phyloP scores from a whole-genome alignment of 2,888 invertebrate genomes.

The Hemaris fuciformis region DNA sequence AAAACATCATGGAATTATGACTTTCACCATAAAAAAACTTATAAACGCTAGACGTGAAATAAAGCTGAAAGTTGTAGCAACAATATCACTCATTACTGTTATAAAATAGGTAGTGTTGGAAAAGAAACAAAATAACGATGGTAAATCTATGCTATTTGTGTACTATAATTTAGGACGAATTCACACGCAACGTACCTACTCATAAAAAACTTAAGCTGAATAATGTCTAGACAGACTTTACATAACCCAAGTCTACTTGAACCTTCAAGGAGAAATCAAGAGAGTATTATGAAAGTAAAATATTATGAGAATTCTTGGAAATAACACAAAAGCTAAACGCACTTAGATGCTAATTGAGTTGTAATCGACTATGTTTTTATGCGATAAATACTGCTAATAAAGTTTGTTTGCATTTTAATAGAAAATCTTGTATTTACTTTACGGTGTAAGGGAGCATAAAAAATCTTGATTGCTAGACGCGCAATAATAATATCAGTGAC shows the following conservation, averaged over 20 bases:
- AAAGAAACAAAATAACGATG: not conserved
- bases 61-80: not conserved
- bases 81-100: not conserved
- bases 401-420: too few relatives aligned
- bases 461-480: too few relatives aligned
- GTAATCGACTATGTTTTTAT: too few relatives aligned
- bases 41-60: not conserved
- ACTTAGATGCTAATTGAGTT: not conserved
- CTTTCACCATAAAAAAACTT: not conserved
- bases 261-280: not conserved
- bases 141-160: not conserved
- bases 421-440: not conserved
- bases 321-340: not conserved
- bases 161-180: not conserved
- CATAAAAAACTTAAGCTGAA: not conserved
- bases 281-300: not conserved
- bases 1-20: not conserved
- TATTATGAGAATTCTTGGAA: not conserved
- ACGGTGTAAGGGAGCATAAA: not conserved
- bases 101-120: not conserved
- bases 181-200: not conserved
- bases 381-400: not conserved
- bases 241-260: not conserved
- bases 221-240: constrained; percentile 1
- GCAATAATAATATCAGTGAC: too few relatives aligned